These are phyloP conservation scores for Drosophila falleni DNA, from an alignment of 2,888 invertebrate species.

Conservation along the genomic window DNA sequence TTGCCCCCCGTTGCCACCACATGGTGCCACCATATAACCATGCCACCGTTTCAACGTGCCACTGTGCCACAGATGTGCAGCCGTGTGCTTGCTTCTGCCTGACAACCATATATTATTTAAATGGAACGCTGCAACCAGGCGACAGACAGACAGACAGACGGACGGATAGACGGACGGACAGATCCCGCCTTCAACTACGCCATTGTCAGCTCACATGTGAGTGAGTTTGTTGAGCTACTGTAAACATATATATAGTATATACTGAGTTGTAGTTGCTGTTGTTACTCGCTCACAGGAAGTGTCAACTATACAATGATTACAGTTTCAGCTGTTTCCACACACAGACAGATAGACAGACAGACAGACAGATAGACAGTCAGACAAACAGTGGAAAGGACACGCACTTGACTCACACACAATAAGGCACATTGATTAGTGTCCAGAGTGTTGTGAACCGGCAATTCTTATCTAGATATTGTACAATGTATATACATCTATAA, in stretches of 20 bases:
- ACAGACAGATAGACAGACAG: conserved; percentile 7
- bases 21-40: neutral
- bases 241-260: conserved; percentile 21
- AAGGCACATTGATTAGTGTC: conserved; percentile 69
- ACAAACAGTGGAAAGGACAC: conserved; percentile 20
- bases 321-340: conserved; percentile 42
- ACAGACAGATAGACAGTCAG: conserved; percentile 3
- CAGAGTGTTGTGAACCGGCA: conserved; percentile 42
- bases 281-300: conserved; percentile 44
- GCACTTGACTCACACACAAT: conserved; percentile 50
- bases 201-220: conserved; percentile 13
- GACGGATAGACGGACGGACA: conserved; percentile 13
- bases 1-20: conserved; percentile 20
- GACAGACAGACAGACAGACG: conserved; percentile 21
- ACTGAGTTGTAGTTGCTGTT: conserved; percentile 27
- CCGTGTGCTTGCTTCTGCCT: conserved; percentile 22
- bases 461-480: conserved; percentile 8
- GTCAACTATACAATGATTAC: conserved; percentile 65
- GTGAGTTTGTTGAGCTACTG: conserved; percentile 36
- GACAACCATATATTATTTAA: conserved; percentile 66
- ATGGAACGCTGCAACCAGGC: conserved; percentile 64
- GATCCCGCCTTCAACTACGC: neutral
- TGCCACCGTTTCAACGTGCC: neutral
- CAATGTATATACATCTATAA: neutral
- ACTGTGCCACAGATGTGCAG: conserved; percentile 26